Base-by-base conservation (phyloP, 2,113 vertebrate genomes). In the Motacilla alba region DNA sequence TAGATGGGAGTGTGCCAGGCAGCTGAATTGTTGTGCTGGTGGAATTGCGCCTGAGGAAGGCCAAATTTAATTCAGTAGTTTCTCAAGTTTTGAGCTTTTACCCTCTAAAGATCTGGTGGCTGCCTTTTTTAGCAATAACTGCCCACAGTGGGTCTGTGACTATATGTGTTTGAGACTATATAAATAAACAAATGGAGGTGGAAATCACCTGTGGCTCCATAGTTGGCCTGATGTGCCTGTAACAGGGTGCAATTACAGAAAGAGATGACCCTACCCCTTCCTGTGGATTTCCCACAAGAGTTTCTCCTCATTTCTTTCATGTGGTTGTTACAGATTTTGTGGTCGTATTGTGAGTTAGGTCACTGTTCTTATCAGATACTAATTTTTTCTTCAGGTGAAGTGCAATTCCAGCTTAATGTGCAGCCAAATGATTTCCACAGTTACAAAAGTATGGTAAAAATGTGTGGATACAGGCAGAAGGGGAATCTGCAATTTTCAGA, bases 381-480 rank as follows among this genome's bases (percentile, higher is more conserved):
- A 0, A 0, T 31, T 83, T 69, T 73, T 80, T 49, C 37, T 44
- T 74, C 46, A 74, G 43, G 23, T 83, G 23, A 14, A 15, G 12
- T 63, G 30, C 43, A 83, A 47, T 77, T 89, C 18, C 30, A 78
- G 18, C 1, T 66, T 64, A 16, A 22, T 60, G 37, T 73, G 62
- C 17, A 69, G 59, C 55, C 62, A 83, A 83, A 66, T 0, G 1
- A 64, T 89, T 94, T 87, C 50, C n/a, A 62, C 46, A 53, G 46
- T 66, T 91, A 83, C 41, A 83, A 67, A 95, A 83, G 24, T 41
- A 35, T 53, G 59, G 13, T 53, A 37, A 74, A 81, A 87, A 83
- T 62, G 16, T 74, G 46, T 92, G 87, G 41, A 60, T 66, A 19
- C 0, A 2, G 46, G 31, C 30, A 77, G 46, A 86, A 80, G 30